Evolutionary conservation across 2,113 vertebrate genomes (phyloP), one percentile per base, ranked within the genome.

Genomic region (Malurus cyaneus): DNA sequence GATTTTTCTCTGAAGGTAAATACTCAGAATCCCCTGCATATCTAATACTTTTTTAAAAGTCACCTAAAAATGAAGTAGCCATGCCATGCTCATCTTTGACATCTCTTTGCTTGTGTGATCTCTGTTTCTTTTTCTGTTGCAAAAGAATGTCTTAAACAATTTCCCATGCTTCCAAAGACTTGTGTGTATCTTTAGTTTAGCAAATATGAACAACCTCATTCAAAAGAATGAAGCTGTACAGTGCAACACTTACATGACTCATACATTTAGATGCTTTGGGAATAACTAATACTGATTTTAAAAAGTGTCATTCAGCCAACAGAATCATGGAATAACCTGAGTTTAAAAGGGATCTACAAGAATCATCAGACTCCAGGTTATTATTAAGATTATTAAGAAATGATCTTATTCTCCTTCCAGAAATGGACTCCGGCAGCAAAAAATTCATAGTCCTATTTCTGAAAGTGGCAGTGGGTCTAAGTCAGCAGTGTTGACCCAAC

Each of bases 221-320:
- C 49, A 31, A 32, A 81, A 70, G 12, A 61, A 23, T 25, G 44
- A 83, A 80, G 39, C 4, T 11, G 2, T 81, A 82, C 13, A 11
- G 7, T 52, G 60, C 8, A 21, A 57, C 1, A 2, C 6, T 17
- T 53, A 25, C 1, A 0, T 0, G 3, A 74, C 28, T 61, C 8
- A 12, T 20, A 6, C 15, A 4, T 74, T 82, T 52, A 73, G 12
- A 34, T 70, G 59, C 20, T 29, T 18, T 72, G 73, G 66, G 26
- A 81, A 65, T 44, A 57, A 52, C 23, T 20, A 66, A 57, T 47
- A 21, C 6, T 24, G 20, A 29, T 87, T 79, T 91, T 18, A 46
- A 79, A 87, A 79, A 9, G 7, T 71, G 8, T 20, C 29, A 9
- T 26, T 56, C 32, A n/a, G 6, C 47, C 67, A 64, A 34, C 1